Base-by-base conservation (phyloP, 2,113 vertebrate genomes). In the Hystrix cristata region DNA sequence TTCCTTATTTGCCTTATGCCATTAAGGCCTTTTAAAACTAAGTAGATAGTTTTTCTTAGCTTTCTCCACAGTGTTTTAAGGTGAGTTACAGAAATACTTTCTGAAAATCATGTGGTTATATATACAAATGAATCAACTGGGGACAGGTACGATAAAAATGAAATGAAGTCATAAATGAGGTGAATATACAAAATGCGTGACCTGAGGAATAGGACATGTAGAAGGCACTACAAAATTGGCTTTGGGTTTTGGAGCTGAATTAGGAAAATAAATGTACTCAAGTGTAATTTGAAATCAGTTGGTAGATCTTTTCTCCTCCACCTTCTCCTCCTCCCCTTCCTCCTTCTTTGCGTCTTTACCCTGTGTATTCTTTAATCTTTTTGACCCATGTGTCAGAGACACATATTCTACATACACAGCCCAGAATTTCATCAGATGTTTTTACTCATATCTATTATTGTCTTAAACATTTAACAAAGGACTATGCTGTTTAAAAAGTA, bases 51-150 rank as follows among this genome's bases (percentile, higher is more conserved):
- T 80, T 87, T 97, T 85, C 65, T 94, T 92, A 69, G 46, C 60
- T 91, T 79, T 46, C 86, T 95, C 16, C 38, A 71, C 65, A 83
- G 48, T 51, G 86, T 82, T 90, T 90, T 72, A 92, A 85, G 79
- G 25, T 76, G 74, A 51, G 29, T 91, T 84, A 87, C 9, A 87
- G 38, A 97, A 96, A 76, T 85, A 83, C 7, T 91, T 94, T 65
- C 25, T 79, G 69, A 81, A 16, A 65, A 78, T 83, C 1, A 21
- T 86, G 14, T 84, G 29, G 0, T 25, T 85, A 0, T 60, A 57
- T 59, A 29, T 67, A 15, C 84, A 92, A 78, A 27, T 87, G 48
- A 59, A 31, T 48, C 76, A 81, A 48, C 51, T 16, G 9, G 78
- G 51, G 51, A n/a, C 55, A 83, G 72, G 27, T 85, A 27, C 38